A percentile compares a stretch with the other conserved stretches of the same genome.
Conservation (phyloP, 2,113 vertebrate species). For the Cyanocitta stelleri region DNA sequence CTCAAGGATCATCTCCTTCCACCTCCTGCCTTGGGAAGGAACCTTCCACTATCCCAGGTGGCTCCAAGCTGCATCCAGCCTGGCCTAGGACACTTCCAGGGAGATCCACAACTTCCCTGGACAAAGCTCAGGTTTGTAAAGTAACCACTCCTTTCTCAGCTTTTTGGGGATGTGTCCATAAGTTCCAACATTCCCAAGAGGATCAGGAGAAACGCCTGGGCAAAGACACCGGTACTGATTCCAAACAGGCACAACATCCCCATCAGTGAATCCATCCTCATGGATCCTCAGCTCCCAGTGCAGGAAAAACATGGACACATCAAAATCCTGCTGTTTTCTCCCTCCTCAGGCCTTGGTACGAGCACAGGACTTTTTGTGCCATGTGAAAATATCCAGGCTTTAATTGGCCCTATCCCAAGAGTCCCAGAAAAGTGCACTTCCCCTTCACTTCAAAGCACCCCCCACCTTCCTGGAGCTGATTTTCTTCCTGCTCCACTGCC, state of each 20-base stretch:
- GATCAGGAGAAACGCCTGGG: background rate
- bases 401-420: background rate
- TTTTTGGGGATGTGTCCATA: background rate
- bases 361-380: background rate
- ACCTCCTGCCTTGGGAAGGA: background rate
- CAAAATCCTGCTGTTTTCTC: background rate
- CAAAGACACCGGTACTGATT: background rate
- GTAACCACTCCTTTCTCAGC: background rate
- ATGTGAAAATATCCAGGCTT: background rate
- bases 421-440: background rate
- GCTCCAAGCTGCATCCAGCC: background rate
- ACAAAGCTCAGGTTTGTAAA: background rate
- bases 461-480: background rate
- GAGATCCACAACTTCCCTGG: background rate
- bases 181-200: background rate
- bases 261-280: background rate
- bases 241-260: background rate
- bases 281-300: background rate
- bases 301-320: background rate
- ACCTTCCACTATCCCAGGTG: background rate
- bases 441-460: background rate
- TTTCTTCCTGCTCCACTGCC: background rate
- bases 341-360: background rate
- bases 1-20: background rate
- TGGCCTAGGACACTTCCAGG: background rate